Evolutionary conservation across 2,888 invertebrate genomes (phyloP).

Genomic region (Melanargia galathea): DNA sequence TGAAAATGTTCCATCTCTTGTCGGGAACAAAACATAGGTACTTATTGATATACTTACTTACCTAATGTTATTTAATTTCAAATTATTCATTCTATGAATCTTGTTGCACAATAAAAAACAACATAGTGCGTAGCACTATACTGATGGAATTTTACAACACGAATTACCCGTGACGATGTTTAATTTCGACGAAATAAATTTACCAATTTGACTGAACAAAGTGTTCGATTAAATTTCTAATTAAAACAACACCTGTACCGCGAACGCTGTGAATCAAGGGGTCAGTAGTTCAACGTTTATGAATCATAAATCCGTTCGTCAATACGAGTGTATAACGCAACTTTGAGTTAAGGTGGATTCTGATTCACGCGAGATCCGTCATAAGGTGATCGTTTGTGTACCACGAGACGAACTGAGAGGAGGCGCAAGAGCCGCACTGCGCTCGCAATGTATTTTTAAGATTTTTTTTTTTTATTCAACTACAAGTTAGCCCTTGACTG

Average conservation of each 20-base stretch:
- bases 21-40: too few relatives aligned
- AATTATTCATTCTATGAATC: background rate
- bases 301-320: slow-evolving; percentile 38
- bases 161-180: slow-evolving; percentile 28
- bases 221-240: slow-evolving; percentile 26
- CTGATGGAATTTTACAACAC: slow-evolving; percentile 14
- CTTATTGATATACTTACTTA: background rate
- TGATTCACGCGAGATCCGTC: slow-evolving; percentile 60
- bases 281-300: slow-evolving; percentile 59
- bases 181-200: slow-evolving; percentile 31
- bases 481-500: too few relatives aligned
- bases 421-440: too few relatives aligned
- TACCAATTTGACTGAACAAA: slow-evolving; percentile 7
- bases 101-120: background rate
- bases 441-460: too few relatives aligned
- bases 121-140: background rate
- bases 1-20: too few relatives aligned
- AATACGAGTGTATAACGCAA: slow-evolving; percentile 33
- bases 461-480: too few relatives aligned
- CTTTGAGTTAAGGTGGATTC: slow-evolving; percentile 39
- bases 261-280: slow-evolving; percentile 34
- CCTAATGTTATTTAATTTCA: background rate
- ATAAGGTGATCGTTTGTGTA: too few relatives aligned
- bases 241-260: slow-evolving; percentile 29
- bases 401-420: too few relatives aligned